These are phyloP conservation scores for Drosophila macrospina DNA, from an alignment of 2,888 invertebrate genomes.

Conservation along the genomic window DNA sequence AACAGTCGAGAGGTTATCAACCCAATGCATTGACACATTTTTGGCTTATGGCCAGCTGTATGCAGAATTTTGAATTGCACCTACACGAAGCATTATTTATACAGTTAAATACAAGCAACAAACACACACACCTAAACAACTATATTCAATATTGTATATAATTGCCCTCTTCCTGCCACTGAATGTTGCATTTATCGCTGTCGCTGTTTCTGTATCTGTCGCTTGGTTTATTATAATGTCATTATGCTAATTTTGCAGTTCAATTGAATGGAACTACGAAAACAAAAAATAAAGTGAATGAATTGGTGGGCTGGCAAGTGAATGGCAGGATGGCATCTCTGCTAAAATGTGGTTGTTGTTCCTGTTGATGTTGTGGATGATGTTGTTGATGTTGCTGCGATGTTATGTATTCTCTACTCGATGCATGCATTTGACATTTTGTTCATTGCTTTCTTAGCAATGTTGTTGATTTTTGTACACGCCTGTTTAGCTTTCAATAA, in stretches of 20 bases:
- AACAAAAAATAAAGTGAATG: constrained; percentile 34
- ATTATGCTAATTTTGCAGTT: constrained; percentile 77
- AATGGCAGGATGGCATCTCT: constrained; percentile 59
- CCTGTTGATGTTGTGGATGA: constrained; percentile 26
- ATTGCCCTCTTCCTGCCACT: constrained; percentile 33
- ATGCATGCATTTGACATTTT: constrained; percentile 79
- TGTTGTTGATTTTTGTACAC: constrained; percentile 60
- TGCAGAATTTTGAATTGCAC: constrained; percentile 64
- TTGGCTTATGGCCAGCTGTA: constrained; percentile 56
- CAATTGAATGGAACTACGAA: constrained; percentile 55
- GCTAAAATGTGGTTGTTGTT: constrained; percentile 30
- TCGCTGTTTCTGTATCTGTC: constrained; percentile 41
- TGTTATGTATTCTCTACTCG: constrained; percentile 67
- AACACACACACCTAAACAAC: constrained; percentile 15
- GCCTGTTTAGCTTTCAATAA: constrained; percentile 79
- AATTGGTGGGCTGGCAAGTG: constrained; percentile 53
- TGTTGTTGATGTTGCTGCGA: constrained; percentile 63
- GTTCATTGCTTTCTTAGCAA: constrained; percentile 75
- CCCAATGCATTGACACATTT: constrained; percentile 77
- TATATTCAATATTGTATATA: constrained; percentile 18
- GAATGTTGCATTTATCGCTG: constrained; percentile 56
- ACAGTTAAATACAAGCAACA: constrained; percentile 30
- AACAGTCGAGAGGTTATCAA: constrained; percentile 67
- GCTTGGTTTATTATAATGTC: constrained; percentile 79
- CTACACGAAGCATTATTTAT: constrained; percentile 41